These are phyloP conservation scores for Drosophila ogumai DNA, from an alignment of 1,140 invertebrate species.

Conservation along the genomic window DNA sequence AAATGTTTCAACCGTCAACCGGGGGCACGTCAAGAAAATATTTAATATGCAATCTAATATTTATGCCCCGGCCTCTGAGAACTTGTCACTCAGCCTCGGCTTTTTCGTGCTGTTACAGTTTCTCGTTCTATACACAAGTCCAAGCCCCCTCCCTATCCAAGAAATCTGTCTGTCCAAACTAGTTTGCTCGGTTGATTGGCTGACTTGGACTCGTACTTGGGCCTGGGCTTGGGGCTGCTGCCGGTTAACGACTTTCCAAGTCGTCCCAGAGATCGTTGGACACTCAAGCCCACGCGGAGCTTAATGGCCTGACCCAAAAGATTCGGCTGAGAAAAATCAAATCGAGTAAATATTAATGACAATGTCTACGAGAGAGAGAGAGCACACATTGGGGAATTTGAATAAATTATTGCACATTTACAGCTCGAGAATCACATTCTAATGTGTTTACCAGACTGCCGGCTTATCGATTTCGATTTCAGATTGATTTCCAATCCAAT, in stretches of 20 bases:
- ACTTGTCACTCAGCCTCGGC: constrained; percentile 65
- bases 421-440: constrained; percentile 74
- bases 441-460: constrained; percentile 56
- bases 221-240: constrained; percentile 17
- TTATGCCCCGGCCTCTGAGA: constrained; percentile 35
- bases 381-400: constrained; percentile 76
- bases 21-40: constrained; percentile 21
- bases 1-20: constrained; percentile 21
- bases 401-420: constrained; percentile 83
- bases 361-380: constrained; percentile 41
- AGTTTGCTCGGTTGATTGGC: constrained; percentile 71
- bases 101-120: constrained; percentile 63
- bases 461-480: constrained; percentile 74
- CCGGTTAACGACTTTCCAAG: constrained; percentile 77
- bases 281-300: constrained; percentile 56
- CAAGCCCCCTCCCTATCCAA: constrained; percentile 6
- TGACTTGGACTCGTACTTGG: constrained; percentile 18
- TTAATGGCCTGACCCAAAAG: constrained; percentile 69
- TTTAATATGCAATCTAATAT: constrained; percentile 49
- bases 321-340: constrained; percentile 41
- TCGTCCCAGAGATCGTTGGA: constrained; percentile 41
- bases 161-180: constrained; percentile 65
- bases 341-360: constrained; percentile 78
- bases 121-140: constrained; percentile 16
- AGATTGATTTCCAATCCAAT: constrained; percentile 79